Percentiles rank a stretch among this genome's conserved stretches.
Conservation (phyloP, 2,113 vertebrate genomes). For the Melanocharis versteri region DNA sequence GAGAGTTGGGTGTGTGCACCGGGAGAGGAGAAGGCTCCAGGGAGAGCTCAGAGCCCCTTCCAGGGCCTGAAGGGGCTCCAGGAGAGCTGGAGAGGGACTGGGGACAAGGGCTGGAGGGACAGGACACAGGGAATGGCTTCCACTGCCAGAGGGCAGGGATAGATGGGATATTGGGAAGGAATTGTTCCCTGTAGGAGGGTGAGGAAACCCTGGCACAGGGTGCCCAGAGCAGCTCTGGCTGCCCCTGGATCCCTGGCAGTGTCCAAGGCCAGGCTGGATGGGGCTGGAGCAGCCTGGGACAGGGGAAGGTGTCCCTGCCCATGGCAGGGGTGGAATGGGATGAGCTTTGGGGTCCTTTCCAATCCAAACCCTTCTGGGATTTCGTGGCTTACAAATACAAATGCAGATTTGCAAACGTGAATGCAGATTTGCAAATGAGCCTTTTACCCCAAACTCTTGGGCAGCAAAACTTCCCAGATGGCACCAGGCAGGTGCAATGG, state of each 20-base stretch:
- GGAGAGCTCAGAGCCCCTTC: neutral
- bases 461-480: accelerated
- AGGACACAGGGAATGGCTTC: neutral
- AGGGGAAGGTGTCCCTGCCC: neutral
- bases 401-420: neutral
- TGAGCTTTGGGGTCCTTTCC: accelerated
- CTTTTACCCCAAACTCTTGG: neutral
- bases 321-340: accelerated
- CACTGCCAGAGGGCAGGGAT: neutral
- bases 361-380: neutral
- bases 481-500: no score
- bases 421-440: neutral
- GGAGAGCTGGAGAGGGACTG: neutral
- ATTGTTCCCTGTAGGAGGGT: neutral
- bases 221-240: neutral
- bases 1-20: neutral
- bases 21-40: neutral
- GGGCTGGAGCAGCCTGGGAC: accelerated
- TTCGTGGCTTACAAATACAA: no score
- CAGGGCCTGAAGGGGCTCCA: neutral
- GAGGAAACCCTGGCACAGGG: neutral
- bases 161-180: neutral
- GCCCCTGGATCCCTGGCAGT: neutral
- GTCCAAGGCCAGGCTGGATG: accelerated
- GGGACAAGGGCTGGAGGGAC: neutral